Percentiles rank a stretch among this genome's conserved stretches.
Evolutionary conservation across 2,888 invertebrate species (phyloP).

Genomic region (Sepioteuthis lessoniana): DNA sequence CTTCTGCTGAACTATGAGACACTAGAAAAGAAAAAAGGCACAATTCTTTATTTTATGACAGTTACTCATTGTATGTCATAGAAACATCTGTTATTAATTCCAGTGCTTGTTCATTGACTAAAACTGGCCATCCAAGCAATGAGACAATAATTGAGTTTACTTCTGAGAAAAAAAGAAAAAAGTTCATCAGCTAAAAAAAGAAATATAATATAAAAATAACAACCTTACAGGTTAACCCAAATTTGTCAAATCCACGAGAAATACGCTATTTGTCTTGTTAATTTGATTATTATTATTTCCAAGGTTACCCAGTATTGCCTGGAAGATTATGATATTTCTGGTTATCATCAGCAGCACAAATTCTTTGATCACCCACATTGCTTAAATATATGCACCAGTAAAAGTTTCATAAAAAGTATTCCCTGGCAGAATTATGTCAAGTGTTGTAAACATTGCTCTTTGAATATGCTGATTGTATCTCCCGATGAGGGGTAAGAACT

Average conservation of each 20-base stretch:
- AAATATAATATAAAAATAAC: not conserved
- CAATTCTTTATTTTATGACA: not conserved
- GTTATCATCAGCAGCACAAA: too few relatives aligned
- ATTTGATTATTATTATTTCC: not conserved
- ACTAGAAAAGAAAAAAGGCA: not conserved
- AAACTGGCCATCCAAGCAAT: not conserved
- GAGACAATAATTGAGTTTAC: not conserved
- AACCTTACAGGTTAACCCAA: not conserved
- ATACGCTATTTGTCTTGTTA: not conserved
- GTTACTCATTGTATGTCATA: not conserved
- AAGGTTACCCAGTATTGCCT: too few relatives aligned
- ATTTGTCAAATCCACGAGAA: not conserved
- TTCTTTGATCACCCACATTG: too few relatives aligned
- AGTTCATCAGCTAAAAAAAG: not conserved
- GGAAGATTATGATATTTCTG: too few relatives aligned
- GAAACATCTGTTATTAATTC: conserved; percentile 33
- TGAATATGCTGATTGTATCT: too few relatives aligned
- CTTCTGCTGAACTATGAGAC: not conserved
- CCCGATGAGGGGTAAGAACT: too few relatives aligned
- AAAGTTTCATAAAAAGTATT: too few relatives aligned
- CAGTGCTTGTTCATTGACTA: not conserved
- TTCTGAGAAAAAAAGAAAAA: not conserved
- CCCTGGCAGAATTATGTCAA: too few relatives aligned
- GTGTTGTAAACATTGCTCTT: too few relatives aligned
- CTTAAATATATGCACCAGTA: too few relatives aligned